These are phyloP conservation scores for Leptatherina wallacei DNA, from an alignment of 2,797 vertebrate genomes.

Conservation along the genomic window DNA sequence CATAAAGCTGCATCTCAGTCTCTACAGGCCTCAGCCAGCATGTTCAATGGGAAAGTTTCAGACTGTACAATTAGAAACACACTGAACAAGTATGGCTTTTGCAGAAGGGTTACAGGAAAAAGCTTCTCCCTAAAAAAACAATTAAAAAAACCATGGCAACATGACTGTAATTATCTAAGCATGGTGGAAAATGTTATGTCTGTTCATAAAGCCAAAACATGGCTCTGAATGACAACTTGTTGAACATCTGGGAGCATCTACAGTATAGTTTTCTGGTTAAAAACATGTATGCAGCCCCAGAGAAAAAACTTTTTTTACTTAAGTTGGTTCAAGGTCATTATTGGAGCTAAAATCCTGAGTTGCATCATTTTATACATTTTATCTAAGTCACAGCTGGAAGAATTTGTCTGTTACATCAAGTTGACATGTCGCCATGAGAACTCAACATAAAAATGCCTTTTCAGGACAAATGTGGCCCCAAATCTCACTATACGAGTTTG, in stretches of 20 bases:
- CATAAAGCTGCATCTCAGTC: too few species aligned
- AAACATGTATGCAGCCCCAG: too few species aligned
- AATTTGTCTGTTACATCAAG: constrained; percentile 32
- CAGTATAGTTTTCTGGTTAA: constrained; percentile 81
- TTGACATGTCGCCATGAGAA: constrained; percentile 31
- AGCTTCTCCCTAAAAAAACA: too few species aligned
- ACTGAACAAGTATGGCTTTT: too few species aligned
- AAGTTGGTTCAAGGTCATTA: constrained; percentile 34
- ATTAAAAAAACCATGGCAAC: neutral
- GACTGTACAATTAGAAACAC: neutral
- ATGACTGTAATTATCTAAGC: constrained; percentile 29
- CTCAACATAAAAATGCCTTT: constrained; percentile 10
- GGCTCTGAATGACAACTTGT: constrained; percentile 80
- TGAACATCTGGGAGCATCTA: constrained; percentile 88
- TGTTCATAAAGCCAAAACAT: constrained; percentile 80
- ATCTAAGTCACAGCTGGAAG: constrained; percentile 32
- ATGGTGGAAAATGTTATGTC: constrained; percentile 81
- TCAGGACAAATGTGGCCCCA: constrained; percentile 33
- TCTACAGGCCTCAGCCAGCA: neutral
- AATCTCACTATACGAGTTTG: constrained; percentile 9
- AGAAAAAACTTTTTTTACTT: too few species aligned
- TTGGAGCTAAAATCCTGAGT: constrained; percentile 35
- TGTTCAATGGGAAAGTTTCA: neutral
- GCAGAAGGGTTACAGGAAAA: too few species aligned
- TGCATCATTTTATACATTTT: constrained; percentile 32